Evolutionary conservation across 2,888 invertebrate genomes (phyloP).

Genomic region (Choreutis nemorana): DNA sequence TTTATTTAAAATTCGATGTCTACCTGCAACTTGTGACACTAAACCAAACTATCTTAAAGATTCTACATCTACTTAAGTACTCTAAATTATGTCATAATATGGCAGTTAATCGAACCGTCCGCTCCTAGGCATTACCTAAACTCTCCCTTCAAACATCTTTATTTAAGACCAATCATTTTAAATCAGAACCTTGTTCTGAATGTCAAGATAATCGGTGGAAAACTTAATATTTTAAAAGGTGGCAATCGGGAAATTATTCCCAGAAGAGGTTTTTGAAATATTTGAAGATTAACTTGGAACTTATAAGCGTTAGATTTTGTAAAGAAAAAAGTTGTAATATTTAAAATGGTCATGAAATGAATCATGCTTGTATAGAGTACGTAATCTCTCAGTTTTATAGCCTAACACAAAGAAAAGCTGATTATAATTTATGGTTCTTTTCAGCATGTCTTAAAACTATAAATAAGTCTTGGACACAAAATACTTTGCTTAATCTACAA

Average conservation of each 20-base stretch:
- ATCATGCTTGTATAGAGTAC: no score
- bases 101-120: slow-evolving; percentile 64
- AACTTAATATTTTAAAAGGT: slow-evolving; percentile 5
- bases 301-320: slow-evolving; percentile 19
- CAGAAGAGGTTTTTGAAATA: slow-evolving; percentile 4
- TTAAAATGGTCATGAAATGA: no score
- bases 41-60: slow-evolving; percentile 44
- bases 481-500: slow-evolving; percentile 43
- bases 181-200: slow-evolving; percentile 52
- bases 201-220: slow-evolving; percentile 57
- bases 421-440: slow-evolving; percentile 20
- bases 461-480: slow-evolving; percentile 51
- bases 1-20: slow-evolving; percentile 44
- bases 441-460: slow-evolving; percentile 15
- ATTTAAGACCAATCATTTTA: slow-evolving; percentile 31
- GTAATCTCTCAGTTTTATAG: no score
- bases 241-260: slow-evolving; percentile 3
- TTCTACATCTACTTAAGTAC: slow-evolving; percentile 51
- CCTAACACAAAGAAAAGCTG: no score
- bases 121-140: slow-evolving; percentile 51
- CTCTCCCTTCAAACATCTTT: slow-evolving; percentile 27
- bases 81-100: slow-evolving; percentile 65
- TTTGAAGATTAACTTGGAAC: slow-evolving; percentile 3
- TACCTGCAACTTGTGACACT: slow-evolving; percentile 49
- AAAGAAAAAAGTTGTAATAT: no score